A percentile compares a stretch with the other conserved stretches of the same genome.
These are phyloP conservation scores for Andrena trimmerana DNA, from an alignment of 2,888 invertebrate species.

Conservation along the genomic window DNA sequence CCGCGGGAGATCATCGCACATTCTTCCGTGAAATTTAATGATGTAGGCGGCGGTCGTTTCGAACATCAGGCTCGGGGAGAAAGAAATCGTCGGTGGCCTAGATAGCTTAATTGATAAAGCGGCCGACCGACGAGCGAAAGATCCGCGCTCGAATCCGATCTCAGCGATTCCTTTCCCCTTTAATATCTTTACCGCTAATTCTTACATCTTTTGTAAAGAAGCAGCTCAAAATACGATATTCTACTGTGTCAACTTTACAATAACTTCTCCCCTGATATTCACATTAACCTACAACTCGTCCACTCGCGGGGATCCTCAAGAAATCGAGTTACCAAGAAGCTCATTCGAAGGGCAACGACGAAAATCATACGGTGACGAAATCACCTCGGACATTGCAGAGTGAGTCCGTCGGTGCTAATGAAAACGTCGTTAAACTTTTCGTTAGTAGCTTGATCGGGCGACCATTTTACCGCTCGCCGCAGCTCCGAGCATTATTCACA, in stretches of 20 bases:
- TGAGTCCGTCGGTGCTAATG: constrained; percentile 34
- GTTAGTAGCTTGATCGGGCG: constrained; percentile 58
- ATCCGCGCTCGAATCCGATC: neutral
- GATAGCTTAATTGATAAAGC: constrained; percentile 17
- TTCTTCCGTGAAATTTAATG: constrained; percentile 11
- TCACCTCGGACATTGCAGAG: neutral
- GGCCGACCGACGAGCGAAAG: constrained; percentile 9
- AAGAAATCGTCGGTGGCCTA: constrained; percentile 13
- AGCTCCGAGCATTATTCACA: constrained; percentile 62
- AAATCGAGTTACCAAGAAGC: neutral
- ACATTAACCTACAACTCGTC: too few species aligned
- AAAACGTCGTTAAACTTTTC: constrained; percentile 58
- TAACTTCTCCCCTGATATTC: too few species aligned
- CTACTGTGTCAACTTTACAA: too few species aligned
- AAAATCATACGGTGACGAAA: neutral
- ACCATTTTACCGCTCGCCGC: constrained; percentile 43
- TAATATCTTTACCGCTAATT: neutral
- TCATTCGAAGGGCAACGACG: neutral
- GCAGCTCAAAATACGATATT: too few species aligned
- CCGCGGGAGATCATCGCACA: neutral
- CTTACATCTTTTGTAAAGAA: neutral
- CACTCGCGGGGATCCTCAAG: neutral
- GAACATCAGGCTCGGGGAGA: neutral
- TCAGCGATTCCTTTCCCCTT: neutral
- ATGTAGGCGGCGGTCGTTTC: constrained; percentile 7